Evolutionary conservation across 2,113 vertebrate species (phyloP).

Genomic region (Mixornis gularis): DNA sequence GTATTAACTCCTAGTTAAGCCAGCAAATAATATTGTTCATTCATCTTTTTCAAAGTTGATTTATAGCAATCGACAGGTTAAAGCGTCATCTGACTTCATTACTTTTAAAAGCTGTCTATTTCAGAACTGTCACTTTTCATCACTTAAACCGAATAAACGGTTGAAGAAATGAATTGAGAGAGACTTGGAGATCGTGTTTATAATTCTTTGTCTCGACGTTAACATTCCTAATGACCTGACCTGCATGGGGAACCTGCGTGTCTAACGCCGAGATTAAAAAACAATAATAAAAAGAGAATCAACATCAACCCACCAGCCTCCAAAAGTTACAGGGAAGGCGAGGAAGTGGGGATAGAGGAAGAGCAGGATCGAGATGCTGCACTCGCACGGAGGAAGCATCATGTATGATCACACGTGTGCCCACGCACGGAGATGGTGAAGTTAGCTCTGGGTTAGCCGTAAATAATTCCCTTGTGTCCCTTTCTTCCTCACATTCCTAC

Average conservation of each 20-base stretch:
- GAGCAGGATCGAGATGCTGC: neutral
- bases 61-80: slow-evolving; percentile 76
- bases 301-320: neutral
- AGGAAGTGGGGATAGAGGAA: neutral
- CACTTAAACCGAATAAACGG: slow-evolving; percentile 69
- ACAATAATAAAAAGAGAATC: slow-evolving; percentile 21
- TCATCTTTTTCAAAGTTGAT: slow-evolving; percentile 71
- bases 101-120: slow-evolving; percentile 77
- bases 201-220: slow-evolving; percentile 63
- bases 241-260: slow-evolving; percentile 3
- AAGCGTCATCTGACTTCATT: slow-evolving; percentile 79
- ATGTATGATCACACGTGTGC: neutral
- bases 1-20: slow-evolving; percentile 37
- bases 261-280: slow-evolving; percentile 15
- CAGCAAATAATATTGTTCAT: slow-evolving; percentile 64
- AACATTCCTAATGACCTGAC: slow-evolving; percentile 65
- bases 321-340: slow-evolving; percentile 17
- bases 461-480: neutral
- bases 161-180: slow-evolving; percentile 71
- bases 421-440: neutral
- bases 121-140: slow-evolving; percentile 78
- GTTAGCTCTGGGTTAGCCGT: neutral
- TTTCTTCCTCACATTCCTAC: neutral
- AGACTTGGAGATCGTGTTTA: slow-evolving; percentile 69
- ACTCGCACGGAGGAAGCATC: neutral